A percentile compares a stretch with the other conserved stretches of the same genome.
Evolutionary conservation across 2,888 invertebrate genomes (phyloP).

Genomic region (Caprella mutica): DNA sequence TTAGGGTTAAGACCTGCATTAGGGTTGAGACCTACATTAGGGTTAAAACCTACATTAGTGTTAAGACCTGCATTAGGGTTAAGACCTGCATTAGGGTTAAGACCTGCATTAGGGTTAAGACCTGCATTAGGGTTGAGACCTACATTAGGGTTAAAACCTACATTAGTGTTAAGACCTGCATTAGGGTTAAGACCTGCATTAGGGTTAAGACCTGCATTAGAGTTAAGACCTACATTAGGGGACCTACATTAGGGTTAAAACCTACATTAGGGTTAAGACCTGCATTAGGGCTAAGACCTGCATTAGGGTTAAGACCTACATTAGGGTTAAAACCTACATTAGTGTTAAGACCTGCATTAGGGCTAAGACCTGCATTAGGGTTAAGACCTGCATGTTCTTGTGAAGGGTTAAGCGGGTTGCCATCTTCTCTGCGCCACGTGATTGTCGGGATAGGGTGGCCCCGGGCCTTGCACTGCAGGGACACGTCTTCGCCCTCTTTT

Average conservation of each 20-base stretch:
- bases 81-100: no score
- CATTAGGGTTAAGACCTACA: neutral
- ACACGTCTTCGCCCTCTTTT: constrained; percentile 38
- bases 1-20: no score
- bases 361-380: neutral
- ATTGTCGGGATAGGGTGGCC: constrained; percentile 56
- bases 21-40: no score
- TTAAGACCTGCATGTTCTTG: constrained; percentile 11
- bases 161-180: no score
- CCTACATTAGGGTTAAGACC: neutral
- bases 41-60: no score
- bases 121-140: no score
- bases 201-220: neutral
- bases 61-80: no score
- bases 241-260: neutral
- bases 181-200: neutral
- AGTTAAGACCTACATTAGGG: neutral
- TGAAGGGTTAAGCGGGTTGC: constrained; percentile 74
- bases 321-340: neutral
- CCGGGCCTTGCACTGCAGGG: constrained; percentile 38
- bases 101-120: no score
- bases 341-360: neutral
- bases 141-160: no score
- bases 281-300: neutral
- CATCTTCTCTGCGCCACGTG: constrained; percentile 83